Conservation (phyloP, 2,888 invertebrate genomes). For the Neoaliturus tenellus region DNA sequence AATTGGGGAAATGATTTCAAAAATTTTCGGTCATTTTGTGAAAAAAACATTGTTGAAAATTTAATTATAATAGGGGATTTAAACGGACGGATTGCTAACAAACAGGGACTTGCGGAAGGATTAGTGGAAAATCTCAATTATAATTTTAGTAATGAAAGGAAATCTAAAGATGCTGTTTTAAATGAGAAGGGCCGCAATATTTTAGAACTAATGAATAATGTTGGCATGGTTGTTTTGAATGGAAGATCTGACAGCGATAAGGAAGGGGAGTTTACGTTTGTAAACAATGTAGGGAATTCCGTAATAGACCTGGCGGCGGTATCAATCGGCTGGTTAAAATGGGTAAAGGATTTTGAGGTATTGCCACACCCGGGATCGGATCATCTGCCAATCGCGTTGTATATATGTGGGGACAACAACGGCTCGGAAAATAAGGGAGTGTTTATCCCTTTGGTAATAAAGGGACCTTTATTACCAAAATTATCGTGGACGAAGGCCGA, state of each 20-base stretch:
- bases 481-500: no score
- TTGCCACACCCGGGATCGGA: constrained; percentile 1
- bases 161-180: constrained; percentile 28
- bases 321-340: constrained; percentile 1
- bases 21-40: no score
- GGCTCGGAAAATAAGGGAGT: no score
- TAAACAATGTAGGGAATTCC: constrained; percentile 45
- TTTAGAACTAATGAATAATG: constrained; percentile 2
- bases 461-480: no score
- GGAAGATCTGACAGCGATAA: constrained; percentile 51
- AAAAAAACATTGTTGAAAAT: no score
- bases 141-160: not conserved
- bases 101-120: no score
- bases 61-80: no score
- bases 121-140: no score
- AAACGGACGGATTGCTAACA: no score
- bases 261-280: constrained; percentile 55
- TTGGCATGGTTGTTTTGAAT: constrained; percentile 55
- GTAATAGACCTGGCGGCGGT: constrained; percentile 52
- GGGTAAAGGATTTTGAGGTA: constrained; percentile 31
- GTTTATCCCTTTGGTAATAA: no score
- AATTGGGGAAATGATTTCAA: no score
- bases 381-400: constrained; percentile 52
- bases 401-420: no score
- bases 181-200: constrained; percentile 24